Evolutionary conservation across 2,113 vertebrate genomes (phyloP), one percentile per base, ranked within the genome.

Genomic region (Ochotona princeps): DNA sequence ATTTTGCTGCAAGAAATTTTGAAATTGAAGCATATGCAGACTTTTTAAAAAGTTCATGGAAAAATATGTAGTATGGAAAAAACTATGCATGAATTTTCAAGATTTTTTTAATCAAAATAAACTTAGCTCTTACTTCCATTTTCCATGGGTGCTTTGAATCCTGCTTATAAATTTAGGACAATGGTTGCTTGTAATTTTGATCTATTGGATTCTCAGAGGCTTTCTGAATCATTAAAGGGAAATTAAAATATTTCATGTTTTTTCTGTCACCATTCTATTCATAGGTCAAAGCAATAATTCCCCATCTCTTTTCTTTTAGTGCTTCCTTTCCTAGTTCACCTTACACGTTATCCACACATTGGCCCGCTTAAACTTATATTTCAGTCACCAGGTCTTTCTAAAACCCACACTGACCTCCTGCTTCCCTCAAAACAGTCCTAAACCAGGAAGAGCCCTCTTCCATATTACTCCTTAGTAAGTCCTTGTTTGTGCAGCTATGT

Each of bases 381-480:
- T 81, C 47, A n/a, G 4, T 70, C 17, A 1, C 38, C 38, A 44
- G 38, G 38, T 44, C 38, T 44, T 65, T 51, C 66, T 65, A 0
- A 49, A 5, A 11, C 11, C 63, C 17, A 51, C 60, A 28, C 73
- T 28, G 2, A 17, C 63, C 21, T 69, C 38, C 13, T 86, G 54
- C 66, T 67, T 38, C 8, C 30, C 32, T 14, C 17, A 0, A 8
- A 54, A 60, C n/a, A 80, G 7, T 17, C 23, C 28, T 60, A 11
- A 32, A 30, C 47, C 70, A 25, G 0, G 7, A 69, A 14, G 10
- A 63, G 21, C n/a, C 14, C 38, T 32, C 21, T 21, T 35, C 35
- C 0, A 35, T 21, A 0, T 38, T 44, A 25, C 21, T 2, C 69
- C 38, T 0, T 26, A 10, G 13, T 23, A 63, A 13, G n/a, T 8